A percentile compares a stretch with the other conserved stretches of the same genome.
These are phyloP conservation scores for Ochotona princeps DNA, from an alignment of 2,113 vertebrate species.

Conservation along the genomic window DNA sequence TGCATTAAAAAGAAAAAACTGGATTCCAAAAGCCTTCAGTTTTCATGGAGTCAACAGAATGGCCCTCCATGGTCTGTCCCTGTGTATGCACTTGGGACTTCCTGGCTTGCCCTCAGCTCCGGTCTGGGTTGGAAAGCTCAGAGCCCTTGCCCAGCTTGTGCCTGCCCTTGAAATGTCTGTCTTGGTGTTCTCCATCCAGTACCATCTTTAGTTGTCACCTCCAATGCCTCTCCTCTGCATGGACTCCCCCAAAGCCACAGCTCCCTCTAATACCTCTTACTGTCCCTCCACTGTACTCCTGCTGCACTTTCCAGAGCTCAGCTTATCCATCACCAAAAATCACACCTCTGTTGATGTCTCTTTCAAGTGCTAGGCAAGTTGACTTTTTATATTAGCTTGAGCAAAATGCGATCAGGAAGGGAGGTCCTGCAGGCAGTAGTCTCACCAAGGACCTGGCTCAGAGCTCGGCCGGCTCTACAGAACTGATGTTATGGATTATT, in stretches of 20 bases:
- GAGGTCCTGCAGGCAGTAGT: not conserved
- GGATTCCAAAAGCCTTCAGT: not conserved
- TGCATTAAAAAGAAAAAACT: not conserved
- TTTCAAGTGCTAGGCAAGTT: slow-evolving; percentile 12
- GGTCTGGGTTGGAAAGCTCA: not conserved
- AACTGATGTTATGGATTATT: not conserved
- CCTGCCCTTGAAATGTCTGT: not conserved
- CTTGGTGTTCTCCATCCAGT: not conserved
- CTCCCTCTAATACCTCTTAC: no score
- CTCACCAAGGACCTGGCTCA: not conserved
- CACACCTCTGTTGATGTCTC: not conserved
- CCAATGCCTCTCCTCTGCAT: not conserved
- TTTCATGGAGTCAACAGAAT: not conserved
- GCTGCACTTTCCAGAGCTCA: not conserved
- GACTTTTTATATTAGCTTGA: slow-evolving; percentile 31
- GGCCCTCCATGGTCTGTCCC: not conserved
- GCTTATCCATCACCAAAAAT: not conserved
- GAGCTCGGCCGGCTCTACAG: not conserved
- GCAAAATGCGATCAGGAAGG: slow-evolving; percentile 22
- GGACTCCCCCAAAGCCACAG: not conserved
- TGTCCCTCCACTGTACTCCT: not conserved
- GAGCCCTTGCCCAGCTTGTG: not conserved
- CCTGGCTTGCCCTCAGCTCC: not conserved
- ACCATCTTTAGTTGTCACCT: not conserved
- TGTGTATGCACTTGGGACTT: no score